These are phyloP conservation scores for Chionoecetes opilio DNA, from an alignment of 1,140 invertebrate genomes.

Conservation along the genomic window DNA sequence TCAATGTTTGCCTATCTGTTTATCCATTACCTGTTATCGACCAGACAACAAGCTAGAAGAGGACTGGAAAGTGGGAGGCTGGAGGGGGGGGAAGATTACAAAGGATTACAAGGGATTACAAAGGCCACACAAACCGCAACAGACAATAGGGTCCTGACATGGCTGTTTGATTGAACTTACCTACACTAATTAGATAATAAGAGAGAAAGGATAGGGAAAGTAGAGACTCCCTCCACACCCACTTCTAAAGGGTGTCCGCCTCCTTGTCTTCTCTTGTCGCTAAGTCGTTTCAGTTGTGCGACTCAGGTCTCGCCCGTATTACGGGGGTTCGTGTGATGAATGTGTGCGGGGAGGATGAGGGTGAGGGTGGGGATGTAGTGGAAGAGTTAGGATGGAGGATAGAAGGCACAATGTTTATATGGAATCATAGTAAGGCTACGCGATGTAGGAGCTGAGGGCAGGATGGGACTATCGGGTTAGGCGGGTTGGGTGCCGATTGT, in stretches of 20 bases:
- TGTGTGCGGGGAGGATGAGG: neutral
- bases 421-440: too few relatives aligned
- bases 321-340: too few relatives aligned
- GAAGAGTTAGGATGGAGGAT: neutral
- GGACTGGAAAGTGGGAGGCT: neutral
- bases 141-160: too few relatives aligned
- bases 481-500: too few relatives aligned
- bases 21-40: neutral
- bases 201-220: neutral
- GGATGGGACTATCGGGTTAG: too few relatives aligned
- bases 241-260: neutral
- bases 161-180: too few relatives aligned
- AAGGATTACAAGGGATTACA: neutral
- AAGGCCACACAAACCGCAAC: neutral
- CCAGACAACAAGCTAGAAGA: neutral
- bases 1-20: too few relatives aligned
- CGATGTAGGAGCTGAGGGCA: too few relatives aligned
- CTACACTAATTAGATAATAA: neutral
- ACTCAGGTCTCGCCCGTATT: too few relatives aligned
- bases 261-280: too few relatives aligned
- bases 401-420: too few relatives aligned
- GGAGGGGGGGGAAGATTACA: neutral
- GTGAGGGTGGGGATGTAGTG: neutral
- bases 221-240: neutral
- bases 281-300: too few relatives aligned